Base-by-base conservation (phyloP, 2,888 invertebrate species). In the Alloscopus bannaensis region DNA sequence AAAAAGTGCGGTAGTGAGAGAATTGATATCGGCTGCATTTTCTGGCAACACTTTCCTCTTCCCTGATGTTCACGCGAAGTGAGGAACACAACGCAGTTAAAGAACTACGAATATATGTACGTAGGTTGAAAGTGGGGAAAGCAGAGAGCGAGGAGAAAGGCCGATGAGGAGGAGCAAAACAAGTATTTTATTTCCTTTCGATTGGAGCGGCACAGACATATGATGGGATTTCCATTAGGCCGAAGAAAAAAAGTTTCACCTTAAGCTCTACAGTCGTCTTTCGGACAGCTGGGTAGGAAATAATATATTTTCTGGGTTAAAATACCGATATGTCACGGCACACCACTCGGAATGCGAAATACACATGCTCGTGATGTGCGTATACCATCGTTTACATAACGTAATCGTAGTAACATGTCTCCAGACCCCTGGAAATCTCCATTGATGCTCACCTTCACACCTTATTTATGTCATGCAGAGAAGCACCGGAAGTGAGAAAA, bases 151-250 rank as follows among this genome's bases (percentile, higher is more conserved):
- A 52, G 31, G 31, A 36, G 3, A 22, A 26, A 66, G 50, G 52
- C 22, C 29, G 29, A 50, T 29, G 66, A 52, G 52, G 31, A 66
- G 13, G 52, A 52, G 18, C 31, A 47, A 65, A 52, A 66, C 24
- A 26, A 47, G 47, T 47, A 66, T 52, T 66, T 50, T 66, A 31
- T 31, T 50, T n/a, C 11, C 11, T 26, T 22, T 26, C 6, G 47
- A n/a, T 42, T 28, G 26, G n/a, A n/a, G n/a, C n/a, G n/a, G n/a
- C n/a, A n/a, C 18, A 6, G 28, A 47, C 18, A 47, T 64, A 64
- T 64, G 64, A 64, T 64, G 64, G 64, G 64, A 64, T 64, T 64
- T 64, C 64, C 64, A 64, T 42, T 64, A 64, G 64, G 64, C 64
- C 47, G 26, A 26, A n/a, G n/a, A n/a, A n/a, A n/a, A n/a, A n/a